Conservation (phyloP, 37 sponge, comb jelly and placozoan species). For the Beroe ovata region DNA sequence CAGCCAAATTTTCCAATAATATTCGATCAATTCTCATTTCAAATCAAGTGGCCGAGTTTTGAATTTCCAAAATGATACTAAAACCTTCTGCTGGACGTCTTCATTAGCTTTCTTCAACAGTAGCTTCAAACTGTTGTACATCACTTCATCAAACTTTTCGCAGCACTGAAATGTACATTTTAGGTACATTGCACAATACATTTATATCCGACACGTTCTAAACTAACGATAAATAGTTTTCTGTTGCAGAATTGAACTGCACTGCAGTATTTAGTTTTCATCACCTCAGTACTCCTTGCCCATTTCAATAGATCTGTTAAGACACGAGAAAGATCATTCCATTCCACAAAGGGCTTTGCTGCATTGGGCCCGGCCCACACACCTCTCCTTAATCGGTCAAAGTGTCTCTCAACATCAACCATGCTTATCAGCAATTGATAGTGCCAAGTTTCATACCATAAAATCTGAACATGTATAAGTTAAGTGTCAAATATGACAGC, state of each 20-base stretch:
- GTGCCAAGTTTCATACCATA: no score
- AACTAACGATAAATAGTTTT: no score
- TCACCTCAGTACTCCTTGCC: slow-evolving; percentile 27
- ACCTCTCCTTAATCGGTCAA: slow-evolving; percentile 50
- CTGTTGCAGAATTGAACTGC: no score
- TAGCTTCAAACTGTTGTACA: slow-evolving; percentile 60
- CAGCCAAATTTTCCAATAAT: no score
- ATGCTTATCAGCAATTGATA: no score
- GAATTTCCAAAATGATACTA: background rate
- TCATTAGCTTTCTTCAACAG: slow-evolving; percentile 4
- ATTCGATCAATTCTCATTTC: no score
- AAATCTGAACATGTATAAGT: no score
- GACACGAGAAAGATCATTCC: slow-evolving; percentile 61
- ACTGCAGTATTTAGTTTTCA: background rate
- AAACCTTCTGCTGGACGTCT: slow-evolving; percentile 29
- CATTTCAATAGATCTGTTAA: slow-evolving; percentile 44
- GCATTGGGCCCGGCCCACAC: slow-evolving; percentile 59
- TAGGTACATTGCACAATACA: no score
- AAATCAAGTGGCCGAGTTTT: no score
- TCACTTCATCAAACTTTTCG: slow-evolving; percentile 52
- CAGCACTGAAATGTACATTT: slow-evolving; percentile 2
- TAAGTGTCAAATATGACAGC: no score
- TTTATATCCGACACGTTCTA: no score
- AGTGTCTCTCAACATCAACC: slow-evolving; percentile 60
- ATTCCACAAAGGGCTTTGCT: slow-evolving; percentile 50